Base-by-base conservation (phyloP, 2,797 vertebrate species). In the Clarias platycephalus region DNA sequence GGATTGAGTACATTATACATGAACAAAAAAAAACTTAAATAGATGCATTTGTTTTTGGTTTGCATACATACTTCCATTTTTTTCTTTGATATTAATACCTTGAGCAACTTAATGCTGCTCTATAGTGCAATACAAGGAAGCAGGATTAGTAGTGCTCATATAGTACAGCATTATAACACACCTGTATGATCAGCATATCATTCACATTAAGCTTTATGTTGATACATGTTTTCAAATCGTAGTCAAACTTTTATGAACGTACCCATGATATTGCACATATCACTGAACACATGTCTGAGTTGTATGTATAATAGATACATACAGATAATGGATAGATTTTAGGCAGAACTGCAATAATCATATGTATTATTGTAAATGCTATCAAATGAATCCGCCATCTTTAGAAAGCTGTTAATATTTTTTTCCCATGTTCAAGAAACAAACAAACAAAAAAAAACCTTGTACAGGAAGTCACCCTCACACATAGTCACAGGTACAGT, bases 401-500 rank as follows among this genome's bases (percentile, higher is more conserved):
- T 10, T 68, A 10, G 16, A 57, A 60, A 83, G 58, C 57, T 64
- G 26, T 55, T 75, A 5, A 15, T 7, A 1, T 26, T 71, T 44
- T 68, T 74, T 62, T 64, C 28, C 24, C 75, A 80, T 55, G 63
- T 44, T 44, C 1, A 44, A 9, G 7, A 44, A 44, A 26, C 49
- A 20, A 85, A 67, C 78, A n/a, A n/a, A n/a, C n/a, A n/a, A 78
- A 64, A 68, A 75, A 22, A 76, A 24, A 49, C 31, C 40, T 53
- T 26, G 74, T 60, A 80, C 85, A 86, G 85, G 85, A 86, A 80
- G 68, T 83, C 67, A 83, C 76, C 31, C 75, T 49, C 9, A 53
- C 49, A 53, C 49, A 53, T 13, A 53, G 28, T 16, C 4, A 22
- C 4, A 57, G 64, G 72, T 75, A 83, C 49, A 53, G 49, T 53